Percentiles rank a stretch among this genome's conserved stretches.
phyloP scores from a whole-genome alignment of 2,113 vertebrate species.

The Hoplias malabaricus region DNA sequence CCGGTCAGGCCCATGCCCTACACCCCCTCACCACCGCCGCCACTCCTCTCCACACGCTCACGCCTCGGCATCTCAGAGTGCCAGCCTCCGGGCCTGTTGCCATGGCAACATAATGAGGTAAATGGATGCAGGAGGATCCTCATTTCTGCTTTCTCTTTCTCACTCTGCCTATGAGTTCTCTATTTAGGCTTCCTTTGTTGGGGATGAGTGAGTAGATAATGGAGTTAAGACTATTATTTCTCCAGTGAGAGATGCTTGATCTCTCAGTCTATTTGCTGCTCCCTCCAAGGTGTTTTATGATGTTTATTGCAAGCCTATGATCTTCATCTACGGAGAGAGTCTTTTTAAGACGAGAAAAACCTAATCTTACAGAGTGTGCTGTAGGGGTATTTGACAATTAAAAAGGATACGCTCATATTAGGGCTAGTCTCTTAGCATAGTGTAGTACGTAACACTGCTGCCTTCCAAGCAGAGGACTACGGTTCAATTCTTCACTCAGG shows the following conservation, averaged over 20 bases:
- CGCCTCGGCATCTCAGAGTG: constrained; percentile 67
- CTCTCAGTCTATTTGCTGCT: not conserved
- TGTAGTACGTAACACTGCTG: too few species aligned
- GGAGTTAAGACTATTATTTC: not conserved
- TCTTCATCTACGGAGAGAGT: not conserved
- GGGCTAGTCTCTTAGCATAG: not conserved
- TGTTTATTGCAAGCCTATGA: not conserved
- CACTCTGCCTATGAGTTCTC: constrained; percentile 48
- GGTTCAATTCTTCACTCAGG: too few species aligned
- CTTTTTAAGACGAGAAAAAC: not conserved
- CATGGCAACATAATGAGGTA: constrained; percentile 77
- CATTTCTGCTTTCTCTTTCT: constrained; percentile 59
- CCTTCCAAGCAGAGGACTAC: too few species aligned
- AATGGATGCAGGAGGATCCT: constrained; percentile 73
- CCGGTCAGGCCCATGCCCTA: not conserved
- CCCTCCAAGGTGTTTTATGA: not conserved
- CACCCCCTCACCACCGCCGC: constrained; percentile 20
- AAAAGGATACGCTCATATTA: not conserved
- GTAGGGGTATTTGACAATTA: too few species aligned
- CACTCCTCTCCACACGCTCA: constrained; percentile 43
- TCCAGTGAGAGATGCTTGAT: not conserved
- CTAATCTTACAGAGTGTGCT: too few species aligned
- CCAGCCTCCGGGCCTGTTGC: constrained; percentile 73
- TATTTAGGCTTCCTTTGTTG: not conserved
- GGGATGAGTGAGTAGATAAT: not conserved